phyloP scores from a whole-genome alignment of 1,140 invertebrate species.

The Euwallacea fornicatus region DNA sequence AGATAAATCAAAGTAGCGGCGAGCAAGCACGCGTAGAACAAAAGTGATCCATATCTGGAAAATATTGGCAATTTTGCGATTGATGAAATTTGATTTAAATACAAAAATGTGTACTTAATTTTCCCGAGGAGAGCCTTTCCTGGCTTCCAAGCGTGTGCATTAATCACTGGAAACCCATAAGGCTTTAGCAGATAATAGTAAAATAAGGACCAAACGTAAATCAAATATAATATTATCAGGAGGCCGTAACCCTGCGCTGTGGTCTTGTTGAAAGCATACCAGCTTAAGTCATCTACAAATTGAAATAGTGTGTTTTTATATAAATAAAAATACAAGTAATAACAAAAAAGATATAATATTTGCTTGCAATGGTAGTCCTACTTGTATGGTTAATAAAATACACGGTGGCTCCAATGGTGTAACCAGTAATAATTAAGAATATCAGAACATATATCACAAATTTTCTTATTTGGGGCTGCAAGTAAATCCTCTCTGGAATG shows the following conservation, averaged over 20 bases:
- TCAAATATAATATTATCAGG: constrained; percentile 65
- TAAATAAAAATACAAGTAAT: not conserved
- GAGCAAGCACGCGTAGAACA: constrained; percentile 52
- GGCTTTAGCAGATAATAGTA: constrained; percentile 69
- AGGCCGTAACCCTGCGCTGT: constrained; percentile 76
- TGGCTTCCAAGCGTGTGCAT: constrained; percentile 50
- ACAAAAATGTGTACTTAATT: constrained; percentile 34
- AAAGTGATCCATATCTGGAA: constrained; percentile 34
- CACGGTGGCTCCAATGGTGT: constrained; percentile 43
- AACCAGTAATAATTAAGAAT: constrained; percentile 33
- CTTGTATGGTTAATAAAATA: constrained; percentile 41
- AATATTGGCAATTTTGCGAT: not conserved
- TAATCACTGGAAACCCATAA: constrained; percentile 57
- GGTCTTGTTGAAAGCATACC: constrained; percentile 41
- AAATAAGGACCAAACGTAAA: constrained; percentile 65
- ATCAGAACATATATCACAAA: constrained; percentile 22
- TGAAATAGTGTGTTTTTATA: constrained; percentile 24
- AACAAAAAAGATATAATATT: not conserved
- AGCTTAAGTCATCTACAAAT: constrained; percentile 46
- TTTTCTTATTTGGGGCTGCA: not conserved
- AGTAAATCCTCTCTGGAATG: no score
- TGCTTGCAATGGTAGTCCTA: constrained; percentile 18
- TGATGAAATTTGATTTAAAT: not conserved
- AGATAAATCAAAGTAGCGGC: constrained; percentile 60
- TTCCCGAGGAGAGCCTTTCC: constrained; percentile 15